Evolutionary conservation across 2,113 vertebrate genomes (phyloP), one percentile per base, ranked within the genome.

Genomic region (Tangachromis dhanisi): DNA sequence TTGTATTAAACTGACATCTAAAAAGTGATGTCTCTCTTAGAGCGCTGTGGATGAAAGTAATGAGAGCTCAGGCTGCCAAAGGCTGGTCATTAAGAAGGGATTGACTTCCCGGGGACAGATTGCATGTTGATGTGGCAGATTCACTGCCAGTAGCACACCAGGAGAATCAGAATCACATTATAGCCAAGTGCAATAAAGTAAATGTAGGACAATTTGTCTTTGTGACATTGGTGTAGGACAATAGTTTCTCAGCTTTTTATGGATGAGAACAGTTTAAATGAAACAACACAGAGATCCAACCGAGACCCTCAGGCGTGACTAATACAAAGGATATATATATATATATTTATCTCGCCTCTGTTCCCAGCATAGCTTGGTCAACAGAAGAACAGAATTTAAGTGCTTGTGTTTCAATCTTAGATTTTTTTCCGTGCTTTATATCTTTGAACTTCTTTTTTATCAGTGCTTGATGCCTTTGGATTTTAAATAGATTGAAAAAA

Each of bases 51-150:
- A 83, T 82, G 31, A 86, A 90, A 85, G 47, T 78, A 90, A 83
- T 89, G 49, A 80, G 57, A 90, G 51, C 76, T 89, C 83, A 83
- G 76, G 63, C 76, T 88, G 82, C 86, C 89, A 85, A 84, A 90
- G 79, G 87, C 83, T 80, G 51, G 68, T 89, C 83, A 83, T 93
- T 88, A 90, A 81, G 45, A 90, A 81, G 14, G 51, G 68, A 71
- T 49, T 80, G 76, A 89, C 80, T 85, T 93, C 24, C 53, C 8
- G n/a, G 47, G 42, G 81, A 84, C 38, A 79, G 73, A 90, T 85
- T 47, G 35, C 68, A 79, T 80, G 55, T 81, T 80, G 80, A 68
- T 92, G 78, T 86, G 49, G 21, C 9, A 57, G 45, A 42, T 53
- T 90, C 68, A 40, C 53, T 55, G 80, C 49, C 84, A 73, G 57